Evolutionary conservation across 2,888 invertebrate genomes (phyloP).

Genomic region (Cryptocephalus primarius): DNA sequence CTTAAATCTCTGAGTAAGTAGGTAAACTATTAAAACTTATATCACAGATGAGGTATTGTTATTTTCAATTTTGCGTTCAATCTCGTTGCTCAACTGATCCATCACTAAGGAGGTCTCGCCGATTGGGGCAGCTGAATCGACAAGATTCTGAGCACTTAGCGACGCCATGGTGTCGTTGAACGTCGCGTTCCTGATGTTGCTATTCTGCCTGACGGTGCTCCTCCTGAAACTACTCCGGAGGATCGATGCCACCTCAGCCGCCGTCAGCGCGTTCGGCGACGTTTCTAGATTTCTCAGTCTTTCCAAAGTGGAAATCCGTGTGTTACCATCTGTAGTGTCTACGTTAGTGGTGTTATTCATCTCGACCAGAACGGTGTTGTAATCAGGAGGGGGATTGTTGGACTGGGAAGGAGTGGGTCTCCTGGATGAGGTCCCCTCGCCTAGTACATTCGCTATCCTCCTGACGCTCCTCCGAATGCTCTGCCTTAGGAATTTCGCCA

Average conservation of each 20-base stretch:
- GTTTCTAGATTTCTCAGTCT: conserved; percentile 23
- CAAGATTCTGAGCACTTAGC: conserved; percentile 48
- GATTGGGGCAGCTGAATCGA: conserved; percentile 51
- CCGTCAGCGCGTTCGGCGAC: conserved; percentile 38
- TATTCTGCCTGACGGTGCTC: conserved; percentile 24
- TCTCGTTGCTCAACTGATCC: conserved; percentile 23
- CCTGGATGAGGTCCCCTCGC: conserved; percentile 30
- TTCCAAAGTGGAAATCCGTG: conserved; percentile 24
- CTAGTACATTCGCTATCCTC: conserved; percentile 47
- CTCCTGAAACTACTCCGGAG: conserved; percentile 46
- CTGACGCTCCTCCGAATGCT: conserved; percentile 71
- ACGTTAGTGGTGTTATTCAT: conserved; percentile 40
- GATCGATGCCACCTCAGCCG: conserved; percentile 46
- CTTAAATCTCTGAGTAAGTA: not conserved
- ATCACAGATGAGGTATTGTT: conserved; percentile 31
- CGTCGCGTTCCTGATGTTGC: conserved; percentile 17
- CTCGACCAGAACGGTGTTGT: conserved; percentile 50
- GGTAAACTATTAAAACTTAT: conserved; percentile 18
- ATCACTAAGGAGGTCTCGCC: conserved; percentile 35
- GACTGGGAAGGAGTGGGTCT: conserved; percentile 18
- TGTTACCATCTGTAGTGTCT: conserved; percentile 1
- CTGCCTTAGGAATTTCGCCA: conserved; percentile 63
- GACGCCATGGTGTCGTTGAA: conserved; percentile 30
- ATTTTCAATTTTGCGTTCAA: conserved; percentile 22
- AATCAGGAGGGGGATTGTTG: conserved; percentile 48